phyloP scores from a whole-genome alignment of 2,797 vertebrate genomes.

The Diplodus sargus region DNA sequence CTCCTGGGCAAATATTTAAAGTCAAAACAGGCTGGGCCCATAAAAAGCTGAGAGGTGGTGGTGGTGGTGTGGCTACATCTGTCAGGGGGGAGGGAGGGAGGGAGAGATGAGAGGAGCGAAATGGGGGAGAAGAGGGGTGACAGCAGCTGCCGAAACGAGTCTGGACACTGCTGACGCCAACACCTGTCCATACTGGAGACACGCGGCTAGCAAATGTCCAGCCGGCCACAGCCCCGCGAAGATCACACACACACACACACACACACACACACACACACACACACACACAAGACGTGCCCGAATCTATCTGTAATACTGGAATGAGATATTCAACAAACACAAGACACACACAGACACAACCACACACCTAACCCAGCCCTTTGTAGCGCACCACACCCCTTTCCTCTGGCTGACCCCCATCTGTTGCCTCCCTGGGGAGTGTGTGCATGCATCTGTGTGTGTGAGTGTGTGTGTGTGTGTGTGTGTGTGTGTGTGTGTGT shows the following conservation, averaged over 20 bases:
- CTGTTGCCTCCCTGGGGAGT: constrained; percentile 84
- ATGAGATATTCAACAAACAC: constrained; percentile 37
- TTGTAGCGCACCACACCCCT: constrained; percentile 71
- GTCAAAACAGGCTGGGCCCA: constrained; percentile 86
- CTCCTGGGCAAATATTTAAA: constrained; percentile 90
- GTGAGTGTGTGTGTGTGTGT: constrained; percentile 57
- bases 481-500: constrained; percentile 57
- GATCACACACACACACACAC: constrained; percentile 36
- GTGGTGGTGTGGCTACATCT: constrained; percentile 84
- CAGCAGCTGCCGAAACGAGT: constrained; percentile 86
- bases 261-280: background rate
- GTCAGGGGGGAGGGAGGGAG: constrained; percentile 72
- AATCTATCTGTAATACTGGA: constrained; percentile 26
- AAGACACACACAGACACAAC: constrained; percentile 34
- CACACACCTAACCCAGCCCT: constrained; percentile 76
- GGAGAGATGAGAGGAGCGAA: constrained; percentile 61
- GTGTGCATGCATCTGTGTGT: constrained; percentile 65
- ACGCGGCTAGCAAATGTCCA: constrained; percentile 85
- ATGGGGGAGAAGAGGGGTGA: constrained; percentile 60
- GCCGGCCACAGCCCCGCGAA: constrained; percentile 57
- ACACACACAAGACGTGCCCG: background rate
- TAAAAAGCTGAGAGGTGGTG: constrained; percentile 83
- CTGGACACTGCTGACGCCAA: constrained; percentile 86
- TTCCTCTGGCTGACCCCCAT: constrained; percentile 86
- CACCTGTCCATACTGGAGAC: constrained; percentile 87